phyloP scores from a whole-genome alignment of 2,888 invertebrate genomes.

The Lacanobia oleracea region DNA sequence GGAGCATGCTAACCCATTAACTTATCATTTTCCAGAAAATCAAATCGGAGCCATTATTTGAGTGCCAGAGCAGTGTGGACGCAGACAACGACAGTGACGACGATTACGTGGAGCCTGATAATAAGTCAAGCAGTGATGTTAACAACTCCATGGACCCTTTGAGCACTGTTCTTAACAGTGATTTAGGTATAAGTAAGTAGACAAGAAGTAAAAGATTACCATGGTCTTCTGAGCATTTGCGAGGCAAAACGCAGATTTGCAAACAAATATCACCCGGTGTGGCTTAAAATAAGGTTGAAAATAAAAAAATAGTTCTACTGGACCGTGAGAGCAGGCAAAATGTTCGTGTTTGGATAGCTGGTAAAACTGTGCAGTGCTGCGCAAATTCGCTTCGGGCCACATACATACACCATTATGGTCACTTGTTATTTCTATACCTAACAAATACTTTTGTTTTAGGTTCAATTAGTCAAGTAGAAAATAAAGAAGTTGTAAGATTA shows the following conservation, averaged over 20 bases:
- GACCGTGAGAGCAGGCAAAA: too few species aligned
- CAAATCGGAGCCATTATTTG: conserved; percentile 77
- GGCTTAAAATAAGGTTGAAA: too few species aligned
- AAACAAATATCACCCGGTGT: too few species aligned
- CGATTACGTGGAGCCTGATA: conserved; percentile 39
- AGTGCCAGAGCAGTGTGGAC: conserved; percentile 64
- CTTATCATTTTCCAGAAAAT: conserved; percentile 73
- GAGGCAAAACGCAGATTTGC: too few species aligned
- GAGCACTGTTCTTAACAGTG: conserved; percentile 75
- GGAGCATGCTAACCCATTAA: background rate
- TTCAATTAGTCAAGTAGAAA: conserved; percentile 70
- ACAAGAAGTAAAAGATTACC: background rate
- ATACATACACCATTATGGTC: background rate
- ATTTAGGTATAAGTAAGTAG: conserved; percentile 75
- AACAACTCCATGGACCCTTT: conserved; percentile 75
- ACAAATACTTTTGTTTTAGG: conserved; percentile 68
- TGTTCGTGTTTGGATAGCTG: too few species aligned
- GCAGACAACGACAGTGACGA: conserved; percentile 51
- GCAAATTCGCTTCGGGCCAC: too few species aligned
- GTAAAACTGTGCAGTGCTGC: too few species aligned
- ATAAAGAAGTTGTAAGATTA: conserved; percentile 78
- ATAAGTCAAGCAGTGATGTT: conserved; percentile 40
- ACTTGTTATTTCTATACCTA: background rate
- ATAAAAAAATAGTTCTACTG: too few species aligned
- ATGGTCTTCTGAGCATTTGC: too few species aligned